Percentiles rank a stretch among this genome's conserved stretches.
Evolutionary conservation across 2,113 vertebrate genomes (phyloP).

Genomic region (Lonchura striata): DNA sequence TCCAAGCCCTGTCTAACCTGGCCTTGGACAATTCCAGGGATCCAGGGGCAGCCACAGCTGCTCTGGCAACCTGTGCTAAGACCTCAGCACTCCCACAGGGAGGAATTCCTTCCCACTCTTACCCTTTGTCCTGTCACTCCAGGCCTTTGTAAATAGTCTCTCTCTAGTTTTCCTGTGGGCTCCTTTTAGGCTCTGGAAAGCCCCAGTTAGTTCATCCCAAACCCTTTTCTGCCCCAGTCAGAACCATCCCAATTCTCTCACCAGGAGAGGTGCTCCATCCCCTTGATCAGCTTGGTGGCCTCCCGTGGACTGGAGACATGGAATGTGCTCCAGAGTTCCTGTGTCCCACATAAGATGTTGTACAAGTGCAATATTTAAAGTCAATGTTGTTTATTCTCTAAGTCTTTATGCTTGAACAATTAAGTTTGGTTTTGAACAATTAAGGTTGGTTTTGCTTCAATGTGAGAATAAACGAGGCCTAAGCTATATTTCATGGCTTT

Average conservation of each 20-base stretch:
- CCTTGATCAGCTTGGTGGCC: background rate
- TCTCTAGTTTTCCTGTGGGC: background rate
- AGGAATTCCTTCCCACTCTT: background rate
- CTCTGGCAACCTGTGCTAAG: background rate
- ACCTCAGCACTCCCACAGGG: fast-evolving
- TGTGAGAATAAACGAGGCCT: background rate
- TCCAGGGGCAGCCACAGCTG: background rate
- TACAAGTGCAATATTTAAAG: background rate
- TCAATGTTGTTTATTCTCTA: background rate
- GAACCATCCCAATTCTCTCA: background rate
- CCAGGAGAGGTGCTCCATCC: background rate
- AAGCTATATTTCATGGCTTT: background rate
- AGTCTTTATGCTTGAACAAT: background rate
- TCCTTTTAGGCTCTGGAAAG: background rate
- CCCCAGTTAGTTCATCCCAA: background rate
- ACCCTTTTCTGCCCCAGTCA: background rate
- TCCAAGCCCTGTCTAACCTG: fast-evolving
- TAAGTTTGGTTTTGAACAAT: background rate
- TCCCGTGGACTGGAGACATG: background rate
- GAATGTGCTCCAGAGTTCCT: background rate
- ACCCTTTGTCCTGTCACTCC: background rate
- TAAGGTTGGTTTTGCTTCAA: background rate
- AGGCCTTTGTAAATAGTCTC: background rate
- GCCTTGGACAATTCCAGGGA: background rate
- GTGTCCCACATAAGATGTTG: fast-evolving